phyloP scores from a whole-genome alignment of 1,140 invertebrate species.

The Sesamia nonagrioides region DNA sequence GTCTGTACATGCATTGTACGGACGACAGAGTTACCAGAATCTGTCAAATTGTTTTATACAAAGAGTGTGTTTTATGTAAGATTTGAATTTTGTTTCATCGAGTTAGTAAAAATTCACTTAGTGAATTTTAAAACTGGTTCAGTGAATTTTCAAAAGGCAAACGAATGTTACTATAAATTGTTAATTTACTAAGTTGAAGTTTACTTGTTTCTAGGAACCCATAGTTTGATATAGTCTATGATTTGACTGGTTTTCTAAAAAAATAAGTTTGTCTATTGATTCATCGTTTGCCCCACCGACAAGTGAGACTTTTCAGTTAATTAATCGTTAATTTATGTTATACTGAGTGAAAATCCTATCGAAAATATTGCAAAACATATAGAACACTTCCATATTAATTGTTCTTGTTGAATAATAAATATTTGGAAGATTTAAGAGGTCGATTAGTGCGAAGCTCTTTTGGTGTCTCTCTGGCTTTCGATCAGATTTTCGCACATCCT shows the following conservation, averaged over 20 bases:
- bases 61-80: too few relatives aligned
- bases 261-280: conserved; percentile 85
- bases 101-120: too few relatives aligned
- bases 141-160: too few relatives aligned
- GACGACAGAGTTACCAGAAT: too few relatives aligned
- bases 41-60: too few relatives aligned
- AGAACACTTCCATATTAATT: conserved; percentile 46
- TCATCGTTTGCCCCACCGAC: conserved; percentile 84
- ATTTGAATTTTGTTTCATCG: too few relatives aligned
- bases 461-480: conserved; percentile 73
- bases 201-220: background rate
- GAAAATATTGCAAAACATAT: conserved; percentile 56
- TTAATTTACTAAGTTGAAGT: background rate
- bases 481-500: conserved; percentile 80
- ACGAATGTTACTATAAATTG: too few relatives aligned
- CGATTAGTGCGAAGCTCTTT: conserved; percentile 43
- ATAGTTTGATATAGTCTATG: conserved; percentile 59
- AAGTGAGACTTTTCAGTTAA: conserved; percentile 76
- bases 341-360: conserved; percentile 66
- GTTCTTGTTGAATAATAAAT: conserved; percentile 26
- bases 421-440: conserved; percentile 24
- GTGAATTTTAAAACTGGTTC: too few relatives aligned
- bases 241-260: conserved; percentile 69
- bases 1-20: too few relatives aligned
- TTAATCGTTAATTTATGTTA: conserved; percentile 67